Base-by-base conservation (phyloP, 92 coral and sea anemone species). In the Muricea muricata region DNA sequence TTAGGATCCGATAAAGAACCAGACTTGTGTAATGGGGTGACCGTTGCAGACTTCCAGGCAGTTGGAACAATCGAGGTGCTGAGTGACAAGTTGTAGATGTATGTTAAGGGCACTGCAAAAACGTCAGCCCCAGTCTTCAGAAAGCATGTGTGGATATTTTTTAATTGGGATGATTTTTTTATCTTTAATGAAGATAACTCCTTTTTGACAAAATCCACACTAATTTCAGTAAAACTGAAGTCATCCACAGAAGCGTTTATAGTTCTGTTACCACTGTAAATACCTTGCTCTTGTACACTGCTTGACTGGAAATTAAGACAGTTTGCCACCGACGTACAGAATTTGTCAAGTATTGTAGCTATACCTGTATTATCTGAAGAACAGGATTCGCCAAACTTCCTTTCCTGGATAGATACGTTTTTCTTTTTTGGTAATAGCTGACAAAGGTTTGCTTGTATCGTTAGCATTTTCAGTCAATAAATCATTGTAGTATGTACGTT, bases 401-500 rank as follows among this genome's bases (percentile, higher is more conserved):
- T 81, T n/a, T n/a, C n/a, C 75, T 31, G 65, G 24, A 35, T 77
- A 73, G 24, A 88, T 74, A 83, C 65, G 35, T 32, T 81, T 71
- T 37, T 80, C 73, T 37, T 48, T 78, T 32, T 80, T 74, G 29
- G 77, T 78, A 34, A 89, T 68, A 56, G 73, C n/a, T n/a, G n/a
- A n/a, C n/a, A n/a, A n/a, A n/a, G n/a, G n/a, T n/a, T n/a, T n/a
- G n/a, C n/a, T n/a, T n/a, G n/a, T n/a, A n/a, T n/a, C n/a, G n/a
- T n/a, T n/a, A n/a, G n/a, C n/a, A n/a, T n/a, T n/a, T n/a, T n/a
- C n/a, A n/a, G n/a, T n/a, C n/a, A n/a, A n/a, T n/a, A n/a, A 72
- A 32, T 68, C 75, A 39, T 76, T 78, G 60, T 61, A 90, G 80
- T 80, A 86, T 10, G 76, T 79, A 5, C 90, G 21, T 74, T 90